Evolutionary conservation across 1,140 invertebrate species (phyloP).

Genomic region (Daktulosphaira vitifoliae): DNA sequence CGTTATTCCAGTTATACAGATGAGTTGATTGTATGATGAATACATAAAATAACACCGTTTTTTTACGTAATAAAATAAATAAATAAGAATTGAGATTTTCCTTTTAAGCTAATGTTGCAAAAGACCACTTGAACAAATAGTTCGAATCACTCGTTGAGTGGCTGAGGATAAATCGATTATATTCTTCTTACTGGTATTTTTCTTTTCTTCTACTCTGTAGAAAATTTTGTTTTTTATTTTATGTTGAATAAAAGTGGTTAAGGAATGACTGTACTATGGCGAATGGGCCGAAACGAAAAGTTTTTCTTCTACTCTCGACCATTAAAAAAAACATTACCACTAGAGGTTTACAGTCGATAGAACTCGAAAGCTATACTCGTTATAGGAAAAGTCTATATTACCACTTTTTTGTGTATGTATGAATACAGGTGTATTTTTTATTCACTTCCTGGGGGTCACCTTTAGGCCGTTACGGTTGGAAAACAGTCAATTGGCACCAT

Average conservation of each 20-base stretch:
- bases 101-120: no score
- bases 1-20: no score
- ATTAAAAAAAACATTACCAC: not conserved
- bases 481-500: not conserved
- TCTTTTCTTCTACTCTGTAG: not conserved
- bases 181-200: not conserved
- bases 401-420: no score
- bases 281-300: slow-evolving; percentile 24
- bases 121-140: no score
- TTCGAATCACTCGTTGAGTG: no score
- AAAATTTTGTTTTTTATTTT: not conserved
- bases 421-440: no score
- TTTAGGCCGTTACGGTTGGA: not conserved
- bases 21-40: no score
- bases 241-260: not conserved
- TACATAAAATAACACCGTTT: no score
- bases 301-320: not conserved
- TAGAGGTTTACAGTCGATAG: slow-evolving; percentile 10
- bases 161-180: not conserved
- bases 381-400: slow-evolving; percentile 17
- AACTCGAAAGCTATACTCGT: not conserved
- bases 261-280: not conserved
- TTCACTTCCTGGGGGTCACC: not conserved
- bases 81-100: no score
- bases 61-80: no score